Percentiles rank a stretch among this genome's conserved stretches.
phyloP scores from a whole-genome alignment of 2,113 vertebrate species.

The Ursus arctos region DNA sequence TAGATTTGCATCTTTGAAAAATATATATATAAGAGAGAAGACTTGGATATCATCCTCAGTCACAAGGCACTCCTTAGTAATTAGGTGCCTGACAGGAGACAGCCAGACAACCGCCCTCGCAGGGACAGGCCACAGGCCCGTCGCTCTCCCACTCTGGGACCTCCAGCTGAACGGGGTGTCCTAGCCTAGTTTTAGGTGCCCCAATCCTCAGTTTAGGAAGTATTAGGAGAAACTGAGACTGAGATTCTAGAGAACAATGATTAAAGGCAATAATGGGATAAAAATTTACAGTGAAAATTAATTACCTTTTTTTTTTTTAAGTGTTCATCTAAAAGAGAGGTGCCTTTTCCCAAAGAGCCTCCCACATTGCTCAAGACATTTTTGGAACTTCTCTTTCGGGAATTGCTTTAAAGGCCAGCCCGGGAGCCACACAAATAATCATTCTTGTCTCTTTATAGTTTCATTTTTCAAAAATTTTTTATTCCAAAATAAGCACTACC shows the following conservation, averaged over 20 bases:
- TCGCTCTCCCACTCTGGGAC: background rate
- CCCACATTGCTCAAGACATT: background rate
- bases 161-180: background rate
- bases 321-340: background rate
- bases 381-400: slow-evolving; percentile 23
- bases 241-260: background rate
- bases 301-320: background rate
- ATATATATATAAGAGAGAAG: background rate
- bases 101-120: background rate
- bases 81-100: background rate
- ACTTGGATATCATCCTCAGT: background rate
- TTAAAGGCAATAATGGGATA: background rate
- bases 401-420: background rate
- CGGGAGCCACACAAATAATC: background rate
- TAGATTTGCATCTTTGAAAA: background rate
- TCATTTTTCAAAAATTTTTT: background rate
- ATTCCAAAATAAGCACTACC: slow-evolving; percentile 27
- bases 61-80: background rate
- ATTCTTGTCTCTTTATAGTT: background rate
- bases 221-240: background rate
- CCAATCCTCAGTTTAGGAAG: background rate
- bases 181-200: background rate
- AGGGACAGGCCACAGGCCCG: background rate
- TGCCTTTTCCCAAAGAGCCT: slow-evolving; percentile 24
- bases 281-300: slow-evolving; percentile 11